Conservation (phyloP, 2,888 invertebrate genomes). For the Stramonita haemastoma region DNA sequence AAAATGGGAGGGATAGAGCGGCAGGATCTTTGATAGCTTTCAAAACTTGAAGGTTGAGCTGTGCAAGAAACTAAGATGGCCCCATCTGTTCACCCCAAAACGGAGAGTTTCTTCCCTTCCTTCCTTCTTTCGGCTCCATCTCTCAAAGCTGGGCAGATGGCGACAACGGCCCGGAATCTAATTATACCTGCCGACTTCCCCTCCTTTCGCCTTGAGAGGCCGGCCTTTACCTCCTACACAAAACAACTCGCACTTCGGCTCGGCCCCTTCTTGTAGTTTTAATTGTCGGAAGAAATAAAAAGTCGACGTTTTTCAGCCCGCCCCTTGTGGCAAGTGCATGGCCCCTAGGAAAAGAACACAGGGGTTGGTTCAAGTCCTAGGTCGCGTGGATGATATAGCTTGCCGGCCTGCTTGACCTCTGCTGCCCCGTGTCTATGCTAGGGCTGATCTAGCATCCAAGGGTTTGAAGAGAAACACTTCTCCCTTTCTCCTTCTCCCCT, state of each 20-base stretch:
- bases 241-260: conserved; percentile 18
- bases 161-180: conserved; percentile 29
- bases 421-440: neutral
- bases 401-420: neutral
- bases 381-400: conserved; percentile 24
- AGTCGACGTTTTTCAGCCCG: neutral
- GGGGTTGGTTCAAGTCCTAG: neutral
- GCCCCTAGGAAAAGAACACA: neutral
- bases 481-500: neutral
- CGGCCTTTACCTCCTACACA: conserved; percentile 6
- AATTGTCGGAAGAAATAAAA: conserved; percentile 17
- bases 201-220: conserved; percentile 6
- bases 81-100: conserved; percentile 26
- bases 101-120: neutral
- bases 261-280: conserved; percentile 30
- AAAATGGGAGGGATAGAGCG: neutral
- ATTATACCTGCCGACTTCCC: conserved; percentile 32
- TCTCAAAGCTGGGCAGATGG: conserved; percentile 32
- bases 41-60: neutral
- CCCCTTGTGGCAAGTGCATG: conserved; percentile 21
- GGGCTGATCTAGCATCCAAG: neutral
- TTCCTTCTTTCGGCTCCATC: neutral
- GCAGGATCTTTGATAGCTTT: conserved; percentile 18
- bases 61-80: conserved; percentile 12
- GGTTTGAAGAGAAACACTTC: neutral